These are phyloP conservation scores for Actinostola sp. DNA, from an alignment of 92 coral and sea anemone genomes.

Conservation along the genomic window DNA sequence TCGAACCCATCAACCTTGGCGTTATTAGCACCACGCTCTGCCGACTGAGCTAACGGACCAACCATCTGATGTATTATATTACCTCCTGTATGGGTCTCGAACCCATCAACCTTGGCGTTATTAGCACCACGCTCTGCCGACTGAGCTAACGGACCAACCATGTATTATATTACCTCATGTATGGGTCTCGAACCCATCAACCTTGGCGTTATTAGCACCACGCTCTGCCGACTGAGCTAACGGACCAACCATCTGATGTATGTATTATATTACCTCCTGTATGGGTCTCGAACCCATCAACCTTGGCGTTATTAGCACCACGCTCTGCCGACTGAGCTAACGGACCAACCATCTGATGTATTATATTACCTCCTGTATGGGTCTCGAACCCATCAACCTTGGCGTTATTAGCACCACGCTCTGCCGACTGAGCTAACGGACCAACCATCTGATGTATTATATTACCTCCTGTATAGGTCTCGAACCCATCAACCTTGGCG, in stretches of 20 bases:
- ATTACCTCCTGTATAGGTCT: constrained; percentile 54
- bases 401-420: constrained; percentile 95
- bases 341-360: constrained; percentile 63
- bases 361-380: constrained; percentile 38
- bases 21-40: constrained; percentile 97
- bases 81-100: no score
- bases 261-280: no score
- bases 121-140: constrained; percentile 98
- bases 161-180: no score
- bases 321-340: constrained; percentile 98
- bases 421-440: constrained; percentile 97
- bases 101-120: constrained; percentile 98
- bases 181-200: no score
- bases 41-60: constrained; percentile 97
- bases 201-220: constrained; percentile 97
- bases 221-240: constrained; percentile 98
- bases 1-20: no score
- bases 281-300: no score
- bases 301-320: constrained; percentile 97
- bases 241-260: no score
- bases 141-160: constrained; percentile 97
- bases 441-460: constrained; percentile 2
- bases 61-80: no score
- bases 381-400: constrained; percentile 89
- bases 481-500: constrained; percentile 94